phyloP scores from a whole-genome alignment of 2,888 invertebrate genomes.

The Microplitis manilae region DNA sequence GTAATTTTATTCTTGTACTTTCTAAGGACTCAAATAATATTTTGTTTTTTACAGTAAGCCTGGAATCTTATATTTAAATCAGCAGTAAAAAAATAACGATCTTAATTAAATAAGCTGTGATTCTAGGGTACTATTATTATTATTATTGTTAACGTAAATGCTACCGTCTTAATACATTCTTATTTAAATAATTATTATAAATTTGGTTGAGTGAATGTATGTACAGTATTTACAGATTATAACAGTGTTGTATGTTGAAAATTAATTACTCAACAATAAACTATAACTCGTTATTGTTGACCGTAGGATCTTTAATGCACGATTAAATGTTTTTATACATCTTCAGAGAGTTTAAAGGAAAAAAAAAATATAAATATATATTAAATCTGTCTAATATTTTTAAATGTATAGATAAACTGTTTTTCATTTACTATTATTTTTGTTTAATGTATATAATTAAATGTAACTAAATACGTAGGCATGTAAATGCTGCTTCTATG shows the following conservation, averaged over 20 bases:
- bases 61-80: too few species aligned
- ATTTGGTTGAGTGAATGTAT: constrained; percentile 57
- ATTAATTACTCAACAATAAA: background rate
- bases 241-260: constrained; percentile 54
- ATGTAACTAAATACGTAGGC: constrained; percentile 32
- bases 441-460: constrained; percentile 35
- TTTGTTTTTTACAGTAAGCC: too few species aligned
- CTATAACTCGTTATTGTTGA: background rate
- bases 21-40: too few species aligned
- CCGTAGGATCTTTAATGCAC: background rate
- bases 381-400: too few species aligned
- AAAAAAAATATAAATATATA: constrained; percentile 9
- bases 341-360: constrained; percentile 5
- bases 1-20: too few species aligned
- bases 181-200: constrained; percentile 22
- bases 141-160: background rate
- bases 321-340: background rate
- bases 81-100: too few species aligned
- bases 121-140: background rate
- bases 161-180: constrained; percentile 24
- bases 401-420: background rate
- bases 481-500: constrained; percentile 26
- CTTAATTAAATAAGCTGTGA: too few species aligned
- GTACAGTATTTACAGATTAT: constrained; percentile 67
- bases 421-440: constrained; percentile 18